These are phyloP conservation scores for Acomys russatus DNA, from an alignment of 2,797 vertebrate genomes.

Conservation along the genomic window DNA sequence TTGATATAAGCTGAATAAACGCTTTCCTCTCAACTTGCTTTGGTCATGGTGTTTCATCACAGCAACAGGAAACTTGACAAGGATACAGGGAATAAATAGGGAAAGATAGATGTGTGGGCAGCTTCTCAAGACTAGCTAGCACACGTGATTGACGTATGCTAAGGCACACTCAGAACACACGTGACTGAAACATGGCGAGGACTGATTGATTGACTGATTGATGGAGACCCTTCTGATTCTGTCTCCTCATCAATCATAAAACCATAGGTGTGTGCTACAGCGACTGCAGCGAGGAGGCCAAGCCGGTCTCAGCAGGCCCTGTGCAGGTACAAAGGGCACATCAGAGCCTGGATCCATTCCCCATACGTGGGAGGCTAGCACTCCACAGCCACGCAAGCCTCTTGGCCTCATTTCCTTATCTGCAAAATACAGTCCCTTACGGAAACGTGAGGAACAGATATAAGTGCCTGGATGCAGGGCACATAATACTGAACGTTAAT, in stretches of 20 bases:
- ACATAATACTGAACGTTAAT: background rate
- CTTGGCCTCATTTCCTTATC: background rate
- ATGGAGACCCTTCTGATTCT: background rate
- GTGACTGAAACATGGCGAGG: background rate
- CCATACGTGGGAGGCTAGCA: background rate
- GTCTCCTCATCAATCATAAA: background rate
- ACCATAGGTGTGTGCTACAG: background rate
- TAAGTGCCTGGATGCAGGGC: background rate
- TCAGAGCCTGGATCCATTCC: fast-evolving
- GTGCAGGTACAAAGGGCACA: background rate
- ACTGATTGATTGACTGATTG: background rate
- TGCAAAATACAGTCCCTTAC: background rate
- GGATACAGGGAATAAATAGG: background rate
- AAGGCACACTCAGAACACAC: background rate
- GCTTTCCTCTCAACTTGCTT: too few species aligned
- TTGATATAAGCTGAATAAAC: too few species aligned
- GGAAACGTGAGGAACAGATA: background rate
- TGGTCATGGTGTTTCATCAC: background rate
- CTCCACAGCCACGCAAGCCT: too few species aligned
- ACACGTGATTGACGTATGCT: fast-evolving
- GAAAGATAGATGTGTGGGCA: background rate
- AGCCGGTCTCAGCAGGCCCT: background rate
- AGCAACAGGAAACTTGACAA: background rate
- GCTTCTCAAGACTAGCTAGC: background rate
- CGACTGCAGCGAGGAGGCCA: background rate